These are phyloP conservation scores for Atlantisia rogersi DNA, from an alignment of 2,113 vertebrate species.

Conservation along the genomic window DNA sequence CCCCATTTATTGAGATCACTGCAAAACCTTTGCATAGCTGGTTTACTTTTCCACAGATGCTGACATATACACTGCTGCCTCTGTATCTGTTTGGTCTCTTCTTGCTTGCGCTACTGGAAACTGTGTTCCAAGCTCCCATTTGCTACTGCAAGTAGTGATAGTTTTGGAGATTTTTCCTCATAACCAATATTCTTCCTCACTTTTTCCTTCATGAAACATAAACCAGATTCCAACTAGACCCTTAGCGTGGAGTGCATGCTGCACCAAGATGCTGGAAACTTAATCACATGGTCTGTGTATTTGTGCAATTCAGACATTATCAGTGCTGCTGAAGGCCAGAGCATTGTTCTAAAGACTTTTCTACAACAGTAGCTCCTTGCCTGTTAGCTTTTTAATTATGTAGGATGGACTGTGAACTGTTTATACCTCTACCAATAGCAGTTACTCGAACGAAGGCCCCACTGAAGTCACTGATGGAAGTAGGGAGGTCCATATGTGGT, in stretches of 20 bases:
- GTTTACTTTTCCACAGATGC: not conserved
- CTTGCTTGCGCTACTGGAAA: not conserved
- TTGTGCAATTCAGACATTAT: not conserved
- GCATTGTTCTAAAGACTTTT: not conserved
- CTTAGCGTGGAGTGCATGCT: not conserved
- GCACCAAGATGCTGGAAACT: not conserved
- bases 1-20: not conserved
- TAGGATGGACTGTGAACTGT: not conserved
- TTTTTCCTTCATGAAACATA: not conserved
- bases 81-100: not conserved
- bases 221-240: not conserved
- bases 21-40: not conserved
- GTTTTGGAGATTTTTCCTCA: not conserved
- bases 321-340: not conserved
- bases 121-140: not conserved
- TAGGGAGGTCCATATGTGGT: not conserved
- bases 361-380: not conserved
- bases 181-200: not conserved
- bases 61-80: not conserved
- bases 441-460: not conserved
- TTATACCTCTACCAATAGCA: not conserved
- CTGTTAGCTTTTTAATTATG: not conserved
- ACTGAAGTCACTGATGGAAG: not conserved
- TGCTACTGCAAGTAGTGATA: not conserved
- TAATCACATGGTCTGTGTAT: not conserved